Base-by-base conservation (phyloP, 2,888 invertebrate species). In the Macrostomum cliftonense region DNA sequence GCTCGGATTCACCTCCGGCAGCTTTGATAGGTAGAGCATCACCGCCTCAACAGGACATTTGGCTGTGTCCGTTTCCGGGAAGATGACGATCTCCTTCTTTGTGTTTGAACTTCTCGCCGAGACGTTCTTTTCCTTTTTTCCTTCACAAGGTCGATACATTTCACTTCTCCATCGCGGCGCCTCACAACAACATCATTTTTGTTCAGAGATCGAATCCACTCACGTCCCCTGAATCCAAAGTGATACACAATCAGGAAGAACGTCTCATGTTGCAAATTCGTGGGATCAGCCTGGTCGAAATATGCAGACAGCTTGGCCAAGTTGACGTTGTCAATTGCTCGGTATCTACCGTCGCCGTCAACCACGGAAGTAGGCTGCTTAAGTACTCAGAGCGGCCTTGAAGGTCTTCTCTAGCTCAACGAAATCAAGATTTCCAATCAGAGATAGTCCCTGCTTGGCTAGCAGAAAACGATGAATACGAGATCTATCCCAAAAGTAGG, bases 191-290 rank as follows among this genome's bases (percentile, higher is more conserved):
- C 9, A 14, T 21, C 20, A 19, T 16, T 9, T 44, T 21, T 44
- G 9, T 21, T 16, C 11, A 44, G 38, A 19, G 12, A n/a, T 11
- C 45, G 45, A 17, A 44, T 11, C 45, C 46, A 46, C 19, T 46
- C 46, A 21, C 45, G 21, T 4, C 45, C 46, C 12, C 46, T n/a
- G 45, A 46, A 46, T 2, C 36, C 45, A 12, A 45, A 45, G 7
- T 45, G 45, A 16, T 39, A 43, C 16, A 43, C 43, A 19, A 46
- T 17, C 7, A 42, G 38, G 14, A 42, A 46, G 11, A 45, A 43
- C 16, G n/a, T 43, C 37, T 45, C 36, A 20, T 46, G 20, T 17
- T 46, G 46, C 2, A 46, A 16, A 4, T 17, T 38, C 38, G 45
- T 16, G 2, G 46, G 7, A 46, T 12, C 19, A 12, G 46, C 14